phyloP scores from a whole-genome alignment of 1,140 invertebrate species.

The Hestina assimilis region DNA sequence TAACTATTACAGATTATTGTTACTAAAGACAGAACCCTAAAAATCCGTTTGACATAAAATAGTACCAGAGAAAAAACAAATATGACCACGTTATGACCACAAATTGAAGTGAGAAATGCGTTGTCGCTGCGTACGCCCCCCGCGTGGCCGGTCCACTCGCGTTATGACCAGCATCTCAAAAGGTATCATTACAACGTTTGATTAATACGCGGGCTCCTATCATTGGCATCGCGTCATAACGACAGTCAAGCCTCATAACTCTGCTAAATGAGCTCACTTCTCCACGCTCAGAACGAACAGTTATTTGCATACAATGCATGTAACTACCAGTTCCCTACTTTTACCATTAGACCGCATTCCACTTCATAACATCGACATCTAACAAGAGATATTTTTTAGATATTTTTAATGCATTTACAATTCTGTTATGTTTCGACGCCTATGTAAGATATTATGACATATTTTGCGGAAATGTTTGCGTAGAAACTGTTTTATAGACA shows the following conservation, averaged over 20 bases:
- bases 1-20: background rate
- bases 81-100: constrained; percentile 49
- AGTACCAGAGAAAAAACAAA: constrained; percentile 39
- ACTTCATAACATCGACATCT: constrained; percentile 16
- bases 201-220: constrained; percentile 61
- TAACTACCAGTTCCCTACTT: constrained; percentile 30
- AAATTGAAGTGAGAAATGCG: constrained; percentile 70
- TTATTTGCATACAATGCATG: constrained; percentile 69
- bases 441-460: background rate
- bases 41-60: constrained; percentile 14
- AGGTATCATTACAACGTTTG: constrained; percentile 61
- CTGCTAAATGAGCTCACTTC: constrained; percentile 57
- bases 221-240: constrained; percentile 53
- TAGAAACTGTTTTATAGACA: constrained; percentile 35
- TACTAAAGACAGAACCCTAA: constrained; percentile 4
- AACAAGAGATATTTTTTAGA: constrained; percentile 13
- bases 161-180: constrained; percentile 30
- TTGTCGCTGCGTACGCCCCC: constrained; percentile 53
- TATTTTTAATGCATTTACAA: constrained; percentile 5
- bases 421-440: background rate
- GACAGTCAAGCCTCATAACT: constrained; percentile 49
- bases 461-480: constrained; percentile 27
- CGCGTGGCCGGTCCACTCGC: constrained; percentile 34
- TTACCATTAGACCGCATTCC: constrained; percentile 37
- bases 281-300: constrained; percentile 37